These are phyloP conservation scores for Hydrocynus forskahlii DNA, from an alignment of 2,797 vertebrate species.

Conservation along the genomic window DNA sequence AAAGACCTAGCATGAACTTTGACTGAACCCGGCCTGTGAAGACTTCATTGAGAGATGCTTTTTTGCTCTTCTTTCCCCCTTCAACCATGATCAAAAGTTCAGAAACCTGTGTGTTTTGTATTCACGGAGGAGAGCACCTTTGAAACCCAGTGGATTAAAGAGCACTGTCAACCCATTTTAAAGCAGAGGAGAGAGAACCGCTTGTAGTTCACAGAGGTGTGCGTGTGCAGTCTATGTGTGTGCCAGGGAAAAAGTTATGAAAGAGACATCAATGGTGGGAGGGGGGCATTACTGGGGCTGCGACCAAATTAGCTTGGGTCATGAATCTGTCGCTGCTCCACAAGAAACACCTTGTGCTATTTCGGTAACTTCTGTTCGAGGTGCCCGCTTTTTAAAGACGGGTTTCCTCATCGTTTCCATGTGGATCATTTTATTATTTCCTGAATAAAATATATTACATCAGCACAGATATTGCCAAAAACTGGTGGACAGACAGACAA, in stretches of 20 bases:
- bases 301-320: constrained; percentile 43
- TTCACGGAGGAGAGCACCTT: constrained; percentile 78
- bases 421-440: too few species aligned
- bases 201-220: constrained; percentile 70
- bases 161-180: constrained; percentile 78
- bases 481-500: background rate
- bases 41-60: constrained; percentile 78
- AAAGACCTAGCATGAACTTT: constrained; percentile 80
- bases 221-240: constrained; percentile 20
- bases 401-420: background rate
- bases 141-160: constrained; percentile 81
- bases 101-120: constrained; percentile 81
- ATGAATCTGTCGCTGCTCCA: constrained; percentile 46
- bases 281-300: constrained; percentile 43
- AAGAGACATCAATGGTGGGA: constrained; percentile 40
- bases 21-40: constrained; percentile 81
- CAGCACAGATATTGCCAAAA: background rate
- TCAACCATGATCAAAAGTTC: constrained; percentile 84
- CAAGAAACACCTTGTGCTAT: constrained; percentile 48
- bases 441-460: background rate
- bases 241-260: constrained; percentile 40
- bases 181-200: constrained; percentile 64
- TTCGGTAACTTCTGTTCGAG: constrained; percentile 34
- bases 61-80: constrained; percentile 59
- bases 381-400: constrained; percentile 15